Evolutionary conservation across 2,113 vertebrate species (phyloP).

Genomic region (Poicephalus gulielmi): DNA sequence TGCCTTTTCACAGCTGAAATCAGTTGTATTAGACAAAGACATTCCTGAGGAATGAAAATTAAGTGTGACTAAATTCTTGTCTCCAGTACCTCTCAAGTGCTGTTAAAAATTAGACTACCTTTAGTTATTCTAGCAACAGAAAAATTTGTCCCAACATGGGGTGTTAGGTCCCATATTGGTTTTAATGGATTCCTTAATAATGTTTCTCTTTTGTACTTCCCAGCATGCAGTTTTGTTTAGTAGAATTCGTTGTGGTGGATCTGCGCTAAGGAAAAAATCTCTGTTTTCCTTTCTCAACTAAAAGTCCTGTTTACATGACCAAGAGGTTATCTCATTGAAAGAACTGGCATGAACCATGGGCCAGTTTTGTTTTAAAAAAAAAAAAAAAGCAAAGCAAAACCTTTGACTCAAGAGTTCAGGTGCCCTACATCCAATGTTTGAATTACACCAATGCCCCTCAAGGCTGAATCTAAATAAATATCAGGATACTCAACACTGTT

Average conservation of each 20-base stretch:
- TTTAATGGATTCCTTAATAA: slow-evolving; percentile 59
- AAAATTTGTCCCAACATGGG: slow-evolving; percentile 61
- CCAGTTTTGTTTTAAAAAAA: background rate
- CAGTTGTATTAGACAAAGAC: slow-evolving; percentile 65
- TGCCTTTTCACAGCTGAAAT: slow-evolving; percentile 34
- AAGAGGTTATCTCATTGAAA: background rate
- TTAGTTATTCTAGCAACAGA: slow-evolving; percentile 12
- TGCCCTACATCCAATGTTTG: slow-evolving; percentile 6
- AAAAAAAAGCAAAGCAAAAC: background rate
- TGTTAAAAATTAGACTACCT: slow-evolving; percentile 71
- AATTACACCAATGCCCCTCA: slow-evolving; percentile 13
- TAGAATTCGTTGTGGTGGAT: background rate
- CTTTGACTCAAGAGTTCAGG: slow-evolving; percentile 35
- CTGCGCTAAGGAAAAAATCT: background rate
- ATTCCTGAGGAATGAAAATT: slow-evolving; percentile 64
- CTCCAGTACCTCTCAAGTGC: slow-evolving; percentile 55
- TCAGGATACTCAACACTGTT: background rate
- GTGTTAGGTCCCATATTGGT: slow-evolving; percentile 15
- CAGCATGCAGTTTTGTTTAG: slow-evolving; percentile 29
- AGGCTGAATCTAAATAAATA: slow-evolving; percentile 14
- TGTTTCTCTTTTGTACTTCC: slow-evolving; percentile 57
- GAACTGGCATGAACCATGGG: background rate
- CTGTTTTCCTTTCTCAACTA: background rate
- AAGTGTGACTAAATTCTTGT: slow-evolving; percentile 76
- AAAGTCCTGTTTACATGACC: background rate